Conservation (phyloP, 2,113 vertebrate genomes). For the Hemicordylus capensis region DNA sequence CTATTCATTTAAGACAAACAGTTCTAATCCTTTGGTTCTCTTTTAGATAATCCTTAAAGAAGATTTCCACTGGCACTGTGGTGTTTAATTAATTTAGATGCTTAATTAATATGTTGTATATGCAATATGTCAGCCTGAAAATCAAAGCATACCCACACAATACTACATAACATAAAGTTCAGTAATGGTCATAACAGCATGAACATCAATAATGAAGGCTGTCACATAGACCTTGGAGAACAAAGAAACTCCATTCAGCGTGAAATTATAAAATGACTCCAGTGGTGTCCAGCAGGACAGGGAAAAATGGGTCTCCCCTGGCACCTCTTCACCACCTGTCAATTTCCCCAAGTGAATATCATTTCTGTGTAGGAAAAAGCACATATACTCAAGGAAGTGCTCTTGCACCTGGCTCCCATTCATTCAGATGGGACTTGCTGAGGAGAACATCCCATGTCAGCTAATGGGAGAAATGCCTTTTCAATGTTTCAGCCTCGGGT, state of each 20-base stretch:
- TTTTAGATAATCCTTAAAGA: constrained; percentile 2
- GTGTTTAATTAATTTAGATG: constrained; percentile 14
- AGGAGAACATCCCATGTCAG: background rate
- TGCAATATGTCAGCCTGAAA: background rate
- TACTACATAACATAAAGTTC: background rate
- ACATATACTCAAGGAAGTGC: background rate
- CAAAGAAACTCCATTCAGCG: background rate
- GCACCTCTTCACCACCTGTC: background rate
- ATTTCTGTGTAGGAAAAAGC: background rate
- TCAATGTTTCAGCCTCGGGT: background rate
- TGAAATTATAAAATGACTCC: background rate
- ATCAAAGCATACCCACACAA: background rate
- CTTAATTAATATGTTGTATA: background rate
- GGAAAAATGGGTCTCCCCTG: background rate
- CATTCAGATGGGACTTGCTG: background rate
- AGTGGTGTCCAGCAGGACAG: background rate
- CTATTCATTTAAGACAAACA: background rate
- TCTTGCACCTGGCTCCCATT: background rate
- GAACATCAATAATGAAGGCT: background rate
- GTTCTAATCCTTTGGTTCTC: background rate
- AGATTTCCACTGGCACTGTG: constrained; percentile 19
- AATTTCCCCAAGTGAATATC: background rate
- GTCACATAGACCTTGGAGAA: background rate
- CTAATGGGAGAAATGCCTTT: background rate
- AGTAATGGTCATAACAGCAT: background rate